These are phyloP conservation scores for Neoaliturus tenellus DNA, from an alignment of 2,888 invertebrate genomes.

Conservation along the genomic window DNA sequence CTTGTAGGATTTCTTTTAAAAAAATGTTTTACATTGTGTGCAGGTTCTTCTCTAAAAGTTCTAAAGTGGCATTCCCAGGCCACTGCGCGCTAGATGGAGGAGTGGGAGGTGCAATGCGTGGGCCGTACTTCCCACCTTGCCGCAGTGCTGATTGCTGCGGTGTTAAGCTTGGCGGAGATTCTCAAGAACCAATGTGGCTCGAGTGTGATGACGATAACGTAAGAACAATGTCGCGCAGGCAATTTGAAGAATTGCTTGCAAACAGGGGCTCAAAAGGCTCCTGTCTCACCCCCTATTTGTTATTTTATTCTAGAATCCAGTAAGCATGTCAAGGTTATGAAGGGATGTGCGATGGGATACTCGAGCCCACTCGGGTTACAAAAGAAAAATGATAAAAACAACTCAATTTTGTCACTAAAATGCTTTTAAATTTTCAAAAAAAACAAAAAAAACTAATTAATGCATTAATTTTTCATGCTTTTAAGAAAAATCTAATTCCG, in stretches of 20 bases:
- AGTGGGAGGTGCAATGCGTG: neutral
- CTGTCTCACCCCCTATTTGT: constrained; percentile 87
- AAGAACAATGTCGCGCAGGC: constrained; percentile 84
- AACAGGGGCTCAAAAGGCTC: constrained; percentile 84
- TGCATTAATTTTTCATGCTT: too few relatives aligned
- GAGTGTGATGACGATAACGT: constrained; percentile 94
- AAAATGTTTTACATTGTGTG: too few relatives aligned
- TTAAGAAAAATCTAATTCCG: too few relatives aligned
- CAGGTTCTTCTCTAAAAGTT: constrained; percentile 48
- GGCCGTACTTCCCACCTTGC: constrained; percentile 70
- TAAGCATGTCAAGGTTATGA: neutral
- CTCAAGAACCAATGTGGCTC: constrained; percentile 78
- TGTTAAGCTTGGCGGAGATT: constrained; percentile 71
- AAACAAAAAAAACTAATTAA: too few relatives aligned
- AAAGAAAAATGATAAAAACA: too few relatives aligned
- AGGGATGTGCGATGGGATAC: neutral
- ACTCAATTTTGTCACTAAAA: too few relatives aligned
- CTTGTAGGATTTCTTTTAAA: too few relatives aligned
- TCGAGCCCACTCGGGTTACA: too few relatives aligned
- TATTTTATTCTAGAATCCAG: constrained; percentile 82
- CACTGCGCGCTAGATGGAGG: too few relatives aligned
- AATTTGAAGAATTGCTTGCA: constrained; percentile 86
- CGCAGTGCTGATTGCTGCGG: constrained; percentile 78
- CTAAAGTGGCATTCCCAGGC: too few relatives aligned
- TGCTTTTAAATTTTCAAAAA: too few relatives aligned